Evolutionary conservation across 2,888 invertebrate genomes (phyloP).

Genomic region (Microplitis manilae): DNA sequence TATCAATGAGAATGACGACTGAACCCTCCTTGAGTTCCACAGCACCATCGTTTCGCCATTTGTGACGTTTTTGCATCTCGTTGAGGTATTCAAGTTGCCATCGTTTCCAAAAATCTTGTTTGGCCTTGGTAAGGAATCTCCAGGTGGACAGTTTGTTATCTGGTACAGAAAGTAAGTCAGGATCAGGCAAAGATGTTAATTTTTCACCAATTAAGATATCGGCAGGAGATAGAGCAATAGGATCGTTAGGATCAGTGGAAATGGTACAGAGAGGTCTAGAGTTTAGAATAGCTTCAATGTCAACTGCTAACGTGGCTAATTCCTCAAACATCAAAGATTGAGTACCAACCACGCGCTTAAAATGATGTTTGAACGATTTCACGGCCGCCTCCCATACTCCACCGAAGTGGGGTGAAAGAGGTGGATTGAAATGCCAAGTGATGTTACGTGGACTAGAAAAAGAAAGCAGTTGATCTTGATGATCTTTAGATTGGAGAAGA

Average conservation of each 20-base stretch:
- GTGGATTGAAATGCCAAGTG: constrained; percentile 37
- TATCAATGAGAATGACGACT: constrained; percentile 54
- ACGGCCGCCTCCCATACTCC: constrained; percentile 47
- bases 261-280: constrained; percentile 40
- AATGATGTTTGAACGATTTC: constrained; percentile 45
- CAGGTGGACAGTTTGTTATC: constrained; percentile 50
- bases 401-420: constrained; percentile 43
- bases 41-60: constrained; percentile 49
- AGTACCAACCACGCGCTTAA: constrained; percentile 34
- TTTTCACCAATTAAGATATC: constrained; percentile 56
- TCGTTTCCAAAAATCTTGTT: constrained; percentile 53
- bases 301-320: constrained; percentile 34
- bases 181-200: constrained; percentile 44
- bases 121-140: constrained; percentile 49
- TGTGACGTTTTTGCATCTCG: constrained; percentile 54
- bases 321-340: constrained; percentile 39
- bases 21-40: constrained; percentile 38
- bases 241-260: constrained; percentile 45
- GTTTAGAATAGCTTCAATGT: constrained; percentile 44
- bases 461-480: not conserved
- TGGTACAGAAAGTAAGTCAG: constrained; percentile 41
- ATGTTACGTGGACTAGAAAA: no score
- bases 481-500: constrained; percentile 31
- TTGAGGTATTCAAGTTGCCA: constrained; percentile 53
- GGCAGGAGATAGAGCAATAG: constrained; percentile 48